Base-by-base conservation (phyloP, 2,113 vertebrate species). In the Gadus chalcogrammus region DNA sequence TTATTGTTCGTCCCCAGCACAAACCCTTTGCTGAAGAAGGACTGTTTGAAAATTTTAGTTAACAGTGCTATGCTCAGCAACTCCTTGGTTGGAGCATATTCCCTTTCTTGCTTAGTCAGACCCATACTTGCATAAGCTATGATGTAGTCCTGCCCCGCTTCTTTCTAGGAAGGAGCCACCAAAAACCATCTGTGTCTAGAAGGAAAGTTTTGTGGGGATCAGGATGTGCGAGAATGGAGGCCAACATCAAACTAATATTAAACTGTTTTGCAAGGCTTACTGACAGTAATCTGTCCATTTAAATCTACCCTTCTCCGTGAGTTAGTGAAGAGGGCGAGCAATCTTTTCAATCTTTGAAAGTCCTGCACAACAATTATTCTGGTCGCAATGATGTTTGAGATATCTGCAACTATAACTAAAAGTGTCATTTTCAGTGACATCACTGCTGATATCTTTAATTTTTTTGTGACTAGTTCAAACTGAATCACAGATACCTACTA, bases 261-360 rank as follows among this genome's bases (percentile, higher is more conserved):
- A 77, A 6, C 17, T 64, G 17, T 5, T 68, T 28, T 64, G 24
- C 24, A 72, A 72, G 5, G 61, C 61, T 5, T 22, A 15, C 13
- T 69, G 38, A 55, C 61, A 72, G 15, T 48, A 16, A 3, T 64
- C 22, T 16, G 28, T 24, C 70, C 70, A 72, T 38, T 42, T n/a
- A 38, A 77, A 72, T 1, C 18, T 48, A 11, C 70, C 69, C 6
- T 77, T 72, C 31, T 77, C 70, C 12, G 70, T 65, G 5, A 77
- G 17, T 28, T 38, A 18, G 42, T 77, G 66, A 6, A 77, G 38
- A 0, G 65, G 61, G 8, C n/a, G 0, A 11, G 61, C 66, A 22
- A 69, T 69, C 13, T 65, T 20, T 22, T 17, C 2, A 17, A 2
- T 24, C 24, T 24, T 24, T 24, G 24, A 2, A 24, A 24, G 24